Percentiles rank a stretch among this genome's conserved stretches.
Conservation (phyloP, 2,113 vertebrate genomes). For the Recurvirostra avosetta region DNA sequence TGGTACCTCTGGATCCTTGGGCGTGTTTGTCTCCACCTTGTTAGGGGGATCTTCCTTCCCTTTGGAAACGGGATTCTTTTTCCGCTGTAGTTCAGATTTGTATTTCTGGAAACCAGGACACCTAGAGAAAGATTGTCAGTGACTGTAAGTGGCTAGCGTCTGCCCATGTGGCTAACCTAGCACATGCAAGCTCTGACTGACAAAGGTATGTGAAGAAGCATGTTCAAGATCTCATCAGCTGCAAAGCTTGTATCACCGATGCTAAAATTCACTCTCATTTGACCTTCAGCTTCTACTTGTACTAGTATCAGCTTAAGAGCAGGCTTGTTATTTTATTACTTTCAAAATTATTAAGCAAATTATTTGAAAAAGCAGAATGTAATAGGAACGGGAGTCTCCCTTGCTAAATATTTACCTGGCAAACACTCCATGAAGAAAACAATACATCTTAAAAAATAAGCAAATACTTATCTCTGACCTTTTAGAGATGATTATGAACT, state of each 20-base stretch:
- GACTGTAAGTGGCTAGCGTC: background rate
- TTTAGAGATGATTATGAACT: background rate
- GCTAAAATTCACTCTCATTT: background rate
- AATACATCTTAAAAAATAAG: background rate
- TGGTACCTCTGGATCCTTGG: background rate
- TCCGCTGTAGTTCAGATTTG: slow-evolving; percentile 79
- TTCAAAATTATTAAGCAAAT: background rate
- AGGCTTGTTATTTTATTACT: background rate
- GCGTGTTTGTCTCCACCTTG: slow-evolving; percentile 54
- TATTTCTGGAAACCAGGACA: slow-evolving; percentile 85
- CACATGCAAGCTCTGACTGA: background rate
- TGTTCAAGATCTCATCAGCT: background rate
- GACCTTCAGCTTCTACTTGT: background rate
- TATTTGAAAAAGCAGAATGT: background rate
- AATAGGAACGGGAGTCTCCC: background rate
- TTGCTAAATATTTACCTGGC: slow-evolving; percentile 41
- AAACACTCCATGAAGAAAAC: background rate
- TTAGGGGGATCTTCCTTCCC: slow-evolving; percentile 75
- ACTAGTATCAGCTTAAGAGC: background rate
- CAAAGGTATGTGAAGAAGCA: background rate
- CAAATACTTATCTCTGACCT: background rate
- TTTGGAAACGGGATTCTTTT: slow-evolving; percentile 76
- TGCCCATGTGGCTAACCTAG: background rate
- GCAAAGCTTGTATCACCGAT: background rate
- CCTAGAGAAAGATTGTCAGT: slow-evolving; percentile 61